Percentiles rank a stretch among this genome's conserved stretches.
Conservation (phyloP, 1,140 invertebrate species). For the Mactra quadrangularis region DNA sequence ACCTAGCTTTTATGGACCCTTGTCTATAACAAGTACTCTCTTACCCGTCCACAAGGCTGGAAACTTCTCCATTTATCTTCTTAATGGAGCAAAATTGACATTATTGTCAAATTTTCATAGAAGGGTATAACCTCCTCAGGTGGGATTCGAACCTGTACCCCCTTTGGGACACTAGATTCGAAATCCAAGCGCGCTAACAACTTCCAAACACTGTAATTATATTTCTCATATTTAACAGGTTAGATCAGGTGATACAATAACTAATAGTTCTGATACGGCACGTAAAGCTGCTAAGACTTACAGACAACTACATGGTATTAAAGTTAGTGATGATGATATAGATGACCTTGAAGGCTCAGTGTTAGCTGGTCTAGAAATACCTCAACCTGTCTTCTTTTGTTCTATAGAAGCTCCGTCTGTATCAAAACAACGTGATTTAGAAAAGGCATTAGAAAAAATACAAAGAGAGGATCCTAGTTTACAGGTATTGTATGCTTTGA, state of each 20-base stretch:
- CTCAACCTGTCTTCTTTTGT: constrained; percentile 98
- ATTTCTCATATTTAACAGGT: constrained; percentile 84
- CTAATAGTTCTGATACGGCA: constrained; percentile 86
- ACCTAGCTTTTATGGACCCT: no score
- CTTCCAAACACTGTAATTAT: no score
- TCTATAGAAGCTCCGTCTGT: constrained; percentile 96
- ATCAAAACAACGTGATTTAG: constrained; percentile 90
- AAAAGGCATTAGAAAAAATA: constrained; percentile 92
- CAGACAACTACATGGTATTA: constrained; percentile 31
- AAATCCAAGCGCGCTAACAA: no score
- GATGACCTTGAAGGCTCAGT: constrained; percentile 74
- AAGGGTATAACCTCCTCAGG: no score
- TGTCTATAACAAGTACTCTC: no score
- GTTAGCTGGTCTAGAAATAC: constrained; percentile 88
- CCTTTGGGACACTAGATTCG: no score
- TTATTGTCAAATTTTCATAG: no score
- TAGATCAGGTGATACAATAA: constrained; percentile 94
- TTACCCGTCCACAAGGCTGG: no score
- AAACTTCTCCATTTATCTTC: no score
- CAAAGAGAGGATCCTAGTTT: constrained; percentile 97
- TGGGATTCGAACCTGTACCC: no score
- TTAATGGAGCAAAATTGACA: no score
- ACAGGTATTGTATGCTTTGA: no score
- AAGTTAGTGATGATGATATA: constrained; percentile 34
- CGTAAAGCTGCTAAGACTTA: constrained; percentile 71